A percentile compares a stretch with the other conserved stretches of the same genome.
Conservation (phyloP, 37 sponge, comb jelly and placozoan genomes). For the Spongilla lacustris region DNA sequence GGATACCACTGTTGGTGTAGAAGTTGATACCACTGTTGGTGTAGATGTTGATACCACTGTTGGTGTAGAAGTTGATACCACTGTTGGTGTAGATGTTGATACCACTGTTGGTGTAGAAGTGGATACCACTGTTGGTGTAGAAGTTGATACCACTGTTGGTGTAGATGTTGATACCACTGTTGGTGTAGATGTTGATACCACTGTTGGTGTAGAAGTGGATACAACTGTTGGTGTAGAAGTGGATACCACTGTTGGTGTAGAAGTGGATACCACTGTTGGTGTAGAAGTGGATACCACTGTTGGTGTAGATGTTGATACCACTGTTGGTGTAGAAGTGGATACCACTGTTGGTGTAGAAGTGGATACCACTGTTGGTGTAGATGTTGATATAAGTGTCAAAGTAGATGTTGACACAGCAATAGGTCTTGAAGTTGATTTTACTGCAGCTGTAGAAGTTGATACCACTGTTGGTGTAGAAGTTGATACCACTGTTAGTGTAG, state of each 20-base stretch:
- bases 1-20: not conserved
- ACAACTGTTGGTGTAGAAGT: not conserved
- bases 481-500: not conserved
- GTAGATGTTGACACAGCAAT: not conserved
- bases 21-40: not conserved
- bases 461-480: not conserved
- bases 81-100: not conserved
- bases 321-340: not conserved
- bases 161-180: not conserved
- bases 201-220: not conserved
- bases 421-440: not conserved
- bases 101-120: not conserved
- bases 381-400: not conserved
- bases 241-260: not conserved
- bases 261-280: not conserved
- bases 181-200: not conserved
- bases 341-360: not conserved
- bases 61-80: not conserved
- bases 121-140: not conserved
- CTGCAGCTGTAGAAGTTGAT: not conserved
- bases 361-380: not conserved
- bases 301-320: not conserved
- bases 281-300: not conserved
- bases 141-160: not conserved
- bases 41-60: not conserved